A percentile compares a stretch with the other conserved stretches of the same genome.
Evolutionary conservation across 2,888 invertebrate species (phyloP).

Genomic region (Brenthis hecate): DNA sequence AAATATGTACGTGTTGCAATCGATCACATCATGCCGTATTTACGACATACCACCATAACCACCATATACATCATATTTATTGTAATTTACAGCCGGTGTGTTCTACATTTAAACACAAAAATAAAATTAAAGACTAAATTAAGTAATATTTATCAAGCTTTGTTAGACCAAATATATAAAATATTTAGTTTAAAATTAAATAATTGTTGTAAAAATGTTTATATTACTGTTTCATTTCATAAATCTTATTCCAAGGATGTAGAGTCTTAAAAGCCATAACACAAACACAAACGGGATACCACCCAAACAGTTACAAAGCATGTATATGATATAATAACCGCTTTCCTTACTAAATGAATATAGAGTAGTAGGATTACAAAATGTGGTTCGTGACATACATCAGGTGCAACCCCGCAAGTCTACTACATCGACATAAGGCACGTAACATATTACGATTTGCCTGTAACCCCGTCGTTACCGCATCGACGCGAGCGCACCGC

Average conservation of each 20-base stretch:
- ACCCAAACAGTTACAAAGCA: no score
- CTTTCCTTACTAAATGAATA: constrained; percentile 19
- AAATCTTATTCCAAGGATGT: no score
- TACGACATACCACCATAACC: constrained; percentile 27
- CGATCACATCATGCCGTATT: constrained; percentile 38
- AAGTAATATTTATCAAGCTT: no score
- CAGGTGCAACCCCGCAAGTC: constrained; percentile 49
- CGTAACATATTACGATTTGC: constrained; percentile 67
- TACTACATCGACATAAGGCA: constrained; percentile 63
- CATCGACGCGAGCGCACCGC: constrained; percentile 51
- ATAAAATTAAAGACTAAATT: no score
- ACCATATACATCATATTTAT: constrained; percentile 18
- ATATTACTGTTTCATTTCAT: no score
- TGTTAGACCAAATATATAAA: no score
- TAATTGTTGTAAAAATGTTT: no score
- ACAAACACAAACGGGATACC: no score
- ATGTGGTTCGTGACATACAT: constrained; percentile 39
- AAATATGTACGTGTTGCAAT: constrained; percentile 32
- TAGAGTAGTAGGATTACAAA: constrained; percentile 32
- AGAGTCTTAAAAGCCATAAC: no score
- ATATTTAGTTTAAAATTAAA: no score
- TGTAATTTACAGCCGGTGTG: neutral
- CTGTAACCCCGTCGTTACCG: constrained; percentile 54
- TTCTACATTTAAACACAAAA: no score
- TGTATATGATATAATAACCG: constrained; percentile 1